Evolutionary conservation across 2,113 vertebrate species (phyloP), one percentile per base, ranked within the genome.

Genomic region (Ancistrus triradiatus): DNA sequence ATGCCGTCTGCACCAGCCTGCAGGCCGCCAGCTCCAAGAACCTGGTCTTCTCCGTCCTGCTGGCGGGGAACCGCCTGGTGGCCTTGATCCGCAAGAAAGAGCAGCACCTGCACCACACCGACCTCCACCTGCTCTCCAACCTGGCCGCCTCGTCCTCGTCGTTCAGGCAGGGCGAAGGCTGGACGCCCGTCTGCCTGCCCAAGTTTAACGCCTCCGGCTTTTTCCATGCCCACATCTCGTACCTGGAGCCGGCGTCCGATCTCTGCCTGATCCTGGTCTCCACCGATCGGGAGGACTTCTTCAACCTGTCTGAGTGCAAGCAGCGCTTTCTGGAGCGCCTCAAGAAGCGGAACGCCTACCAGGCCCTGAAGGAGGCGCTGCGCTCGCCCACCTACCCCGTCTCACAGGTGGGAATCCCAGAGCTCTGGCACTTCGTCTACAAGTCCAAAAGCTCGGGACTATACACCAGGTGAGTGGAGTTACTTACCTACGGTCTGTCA

Each of bases 401-500:
- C 0, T 75, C 83, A 46, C 95, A 95, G 74, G 91, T 95, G 48
- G 93, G 91, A 77, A 92, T 99, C 75, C 92, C 92, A 0, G 92
- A 98, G 75, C 92, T 99, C 64, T 81, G 93, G 27, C 95, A 99
- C 84, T 99, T 99, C 81, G 86, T 99, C 74, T 99, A 99, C 81
- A 99, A 99, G 75, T 98, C 94, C 7, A 98, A 95, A 86, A 99
- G 96, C 83, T 98, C 95, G 0, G 95, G 94, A 24, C 89, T 98
- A 63, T 98, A 95, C 81, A 99, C 95, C 84, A 96, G 95, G 96
- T 99, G 78, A 86, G 92, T 43, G 38, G 1, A 3, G 7, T 2
- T 46, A 31, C 7, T 31, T 4, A 4, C 27, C 27, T 31, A 31
- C 27, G 3, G 27, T 31, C 27, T 4, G 27, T 7, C 3, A 31